Base-by-base conservation (phyloP, 2,888 invertebrate genomes). In the Eristalinus sepulchralis region DNA sequence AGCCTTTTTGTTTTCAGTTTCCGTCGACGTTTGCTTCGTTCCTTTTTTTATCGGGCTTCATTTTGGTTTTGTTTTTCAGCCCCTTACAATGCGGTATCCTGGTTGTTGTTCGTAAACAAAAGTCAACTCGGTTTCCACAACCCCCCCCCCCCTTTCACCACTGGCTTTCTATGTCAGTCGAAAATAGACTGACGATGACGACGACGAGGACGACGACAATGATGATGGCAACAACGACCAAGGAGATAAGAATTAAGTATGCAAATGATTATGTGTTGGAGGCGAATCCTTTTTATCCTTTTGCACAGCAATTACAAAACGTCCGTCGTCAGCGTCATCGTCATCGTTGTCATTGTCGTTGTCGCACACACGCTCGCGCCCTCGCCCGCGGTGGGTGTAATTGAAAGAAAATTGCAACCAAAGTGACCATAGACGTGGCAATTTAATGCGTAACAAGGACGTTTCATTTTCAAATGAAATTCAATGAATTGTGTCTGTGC, bases 231-330 rank as follows among this genome's bases (percentile, higher is more conserved):
- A n/a, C 22, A 55, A 24, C 57, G 24, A 17, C 24, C 24, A 24
- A 13, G 66, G 67, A 81, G 71, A 76, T 72, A 71, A 57, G 71
- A 67, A 76, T 84, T 84, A 81, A 81, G 81, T 84, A 81, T 84
- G 81, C 76, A 84, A 81, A 84, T 84, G 70, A 84, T 80, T 84
- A 47, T 66, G 75, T 75, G 75, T 75, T 55, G 33, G 22, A 24
- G 70, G 31, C 70, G 60, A 70, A 36, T 39, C 79, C 72, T 66
- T 55, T 82, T 59, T 24, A 22, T 13, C 63, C 22, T 47, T 66
- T 13, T 20, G 13, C 13, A 13, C 36, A 36, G 34, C 20, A 55
- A 73, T 57, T 57, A 57, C 57, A 57, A 22, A 57, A 22, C 10
- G 24, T 13, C 57, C 8, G 39, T 2, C 2, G 39, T 2, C n/a